Percentiles rank a stretch among this genome's conserved stretches.
Evolutionary conservation across 1,140 invertebrate genomes (phyloP).

Genomic region (Conus betulinus): DNA sequence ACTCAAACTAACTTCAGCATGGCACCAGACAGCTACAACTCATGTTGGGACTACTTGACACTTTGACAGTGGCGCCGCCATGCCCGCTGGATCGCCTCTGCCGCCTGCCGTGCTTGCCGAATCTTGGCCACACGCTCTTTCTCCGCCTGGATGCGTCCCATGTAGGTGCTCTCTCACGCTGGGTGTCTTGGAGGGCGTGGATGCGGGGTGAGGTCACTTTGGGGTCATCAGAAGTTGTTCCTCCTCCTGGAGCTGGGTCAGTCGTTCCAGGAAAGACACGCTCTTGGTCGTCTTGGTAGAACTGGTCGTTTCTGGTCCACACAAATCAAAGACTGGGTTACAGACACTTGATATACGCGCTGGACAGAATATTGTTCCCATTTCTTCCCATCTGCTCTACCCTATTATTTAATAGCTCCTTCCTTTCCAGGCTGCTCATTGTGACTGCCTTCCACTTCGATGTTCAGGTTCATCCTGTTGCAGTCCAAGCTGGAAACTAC

Average conservation of each 20-base stretch:
- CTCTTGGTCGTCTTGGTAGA: neutral
- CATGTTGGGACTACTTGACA: neutral
- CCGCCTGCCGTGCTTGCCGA: slow-evolving; percentile 58
- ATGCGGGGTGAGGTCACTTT: slow-evolving; percentile 33
- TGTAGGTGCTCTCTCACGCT: slow-evolving; percentile 62
- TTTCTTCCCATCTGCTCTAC: too few species aligned
- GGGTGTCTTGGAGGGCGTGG: slow-evolving; percentile 53
- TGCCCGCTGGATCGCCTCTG: slow-evolving; percentile 63
- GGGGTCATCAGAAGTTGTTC: neutral
- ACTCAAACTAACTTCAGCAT: too few species aligned
- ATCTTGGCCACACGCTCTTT: slow-evolving; percentile 61
- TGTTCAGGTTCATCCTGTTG: too few species aligned
- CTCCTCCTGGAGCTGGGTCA: slow-evolving; percentile 8
- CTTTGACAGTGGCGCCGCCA: slow-evolving; percentile 55
- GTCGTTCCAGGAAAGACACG: slow-evolving; percentile 14
- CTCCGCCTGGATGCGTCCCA: slow-evolving; percentile 59
- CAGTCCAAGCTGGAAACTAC: too few species aligned
- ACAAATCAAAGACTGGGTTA: neutral
- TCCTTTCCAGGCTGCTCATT: too few species aligned
- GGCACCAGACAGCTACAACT: neutral
- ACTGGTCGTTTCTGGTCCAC: neutral
- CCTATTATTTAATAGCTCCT: too few species aligned
- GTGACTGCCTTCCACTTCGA: too few species aligned
- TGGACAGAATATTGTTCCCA: too few species aligned
- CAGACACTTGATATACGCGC: neutral